Evolutionary conservation across 2,797 vertebrate genomes (phyloP).

Genomic region (Danio tinwini): DNA sequence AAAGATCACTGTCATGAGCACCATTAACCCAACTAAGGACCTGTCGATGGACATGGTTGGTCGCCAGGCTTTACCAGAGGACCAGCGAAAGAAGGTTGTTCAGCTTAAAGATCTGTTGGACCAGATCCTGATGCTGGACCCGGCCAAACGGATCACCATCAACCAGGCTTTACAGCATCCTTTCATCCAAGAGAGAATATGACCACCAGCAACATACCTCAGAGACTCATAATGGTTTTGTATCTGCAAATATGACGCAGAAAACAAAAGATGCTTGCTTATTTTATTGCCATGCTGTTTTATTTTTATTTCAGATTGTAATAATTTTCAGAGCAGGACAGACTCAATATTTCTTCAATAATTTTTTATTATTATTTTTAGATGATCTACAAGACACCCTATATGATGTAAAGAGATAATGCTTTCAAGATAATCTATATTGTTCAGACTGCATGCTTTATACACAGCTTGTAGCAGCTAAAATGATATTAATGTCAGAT

Average conservation of each 20-base stretch:
- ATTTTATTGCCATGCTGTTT: slow-evolving; percentile 29
- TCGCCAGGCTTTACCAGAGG: slow-evolving; percentile 96
- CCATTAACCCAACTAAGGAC: slow-evolving; percentile 99
- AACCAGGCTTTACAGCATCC: slow-evolving; percentile 99
- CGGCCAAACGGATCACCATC: slow-evolving; percentile 98
- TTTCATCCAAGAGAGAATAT: slow-evolving; percentile 99
- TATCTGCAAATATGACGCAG: slow-evolving; percentile 56
- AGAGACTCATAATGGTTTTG: slow-evolving; percentile 55
- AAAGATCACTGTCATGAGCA: slow-evolving; percentile 99
- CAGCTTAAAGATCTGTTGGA: slow-evolving; percentile 98
- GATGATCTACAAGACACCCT: slow-evolving; percentile 14
- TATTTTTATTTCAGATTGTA: slow-evolving; percentile 25
- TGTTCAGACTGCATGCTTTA: slow-evolving; percentile 39
- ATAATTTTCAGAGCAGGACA: slow-evolving; percentile 12
- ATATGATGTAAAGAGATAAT: slow-evolving; percentile 10
- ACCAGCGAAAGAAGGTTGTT: slow-evolving; percentile 99
- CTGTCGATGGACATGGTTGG: slow-evolving; percentile 95
- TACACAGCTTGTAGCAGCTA: slow-evolving; percentile 7
- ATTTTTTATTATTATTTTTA: slow-evolving; percentile 5
- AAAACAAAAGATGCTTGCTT: slow-evolving; percentile 52
- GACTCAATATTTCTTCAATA: slow-evolving; percentile 4
- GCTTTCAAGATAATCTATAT: slow-evolving; percentile 21
- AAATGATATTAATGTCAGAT: slow-evolving; percentile 7
- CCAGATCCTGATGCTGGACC: slow-evolving; percentile 98
- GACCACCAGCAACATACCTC: slow-evolving; percentile 60